Evolutionary conservation across 2,888 invertebrate species (phyloP).

Genomic region (Julus scanicus): DNA sequence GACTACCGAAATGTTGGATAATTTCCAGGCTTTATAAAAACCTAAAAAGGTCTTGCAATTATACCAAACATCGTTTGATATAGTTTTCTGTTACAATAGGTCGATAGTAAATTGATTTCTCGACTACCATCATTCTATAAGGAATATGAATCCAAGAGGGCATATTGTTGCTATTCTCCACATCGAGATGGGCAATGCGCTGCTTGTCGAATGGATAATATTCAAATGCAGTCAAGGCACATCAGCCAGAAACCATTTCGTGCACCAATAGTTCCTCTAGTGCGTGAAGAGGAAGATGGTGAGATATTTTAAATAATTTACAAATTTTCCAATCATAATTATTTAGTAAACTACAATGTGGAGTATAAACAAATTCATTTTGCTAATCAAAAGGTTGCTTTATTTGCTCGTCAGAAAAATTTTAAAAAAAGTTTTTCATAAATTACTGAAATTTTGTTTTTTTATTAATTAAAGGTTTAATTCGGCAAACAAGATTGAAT

Average conservation of each 20-base stretch:
- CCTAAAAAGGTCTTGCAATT: neutral
- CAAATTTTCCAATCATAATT: too few species aligned
- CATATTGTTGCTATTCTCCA: constrained; percentile 18
- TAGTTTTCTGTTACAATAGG: neutral
- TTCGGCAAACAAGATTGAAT: neutral
- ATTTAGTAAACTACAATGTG: too few species aligned
- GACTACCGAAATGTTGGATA: neutral
- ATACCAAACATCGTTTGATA: neutral
- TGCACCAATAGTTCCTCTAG: neutral
- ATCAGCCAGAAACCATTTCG: neutral
- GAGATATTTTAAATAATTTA: neutral
- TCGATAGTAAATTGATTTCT: constrained; percentile 35
- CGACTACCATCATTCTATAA: constrained; percentile 7
- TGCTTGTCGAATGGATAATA: constrained; percentile 20
- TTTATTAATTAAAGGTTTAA: neutral
- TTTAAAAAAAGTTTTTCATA: too few species aligned
- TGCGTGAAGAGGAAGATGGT: neutral
- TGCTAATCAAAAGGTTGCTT: too few species aligned
- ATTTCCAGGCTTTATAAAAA: neutral
- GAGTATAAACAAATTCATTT: too few species aligned
- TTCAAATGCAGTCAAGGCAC: neutral
- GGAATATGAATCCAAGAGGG: constrained; percentile 14
- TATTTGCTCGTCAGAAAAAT: too few species aligned
- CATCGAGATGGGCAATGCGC: constrained; percentile 16
- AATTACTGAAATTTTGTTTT: neutral